Base-by-base conservation (phyloP, 2,888 invertebrate species). In the Agrochola lychnidis region DNA sequence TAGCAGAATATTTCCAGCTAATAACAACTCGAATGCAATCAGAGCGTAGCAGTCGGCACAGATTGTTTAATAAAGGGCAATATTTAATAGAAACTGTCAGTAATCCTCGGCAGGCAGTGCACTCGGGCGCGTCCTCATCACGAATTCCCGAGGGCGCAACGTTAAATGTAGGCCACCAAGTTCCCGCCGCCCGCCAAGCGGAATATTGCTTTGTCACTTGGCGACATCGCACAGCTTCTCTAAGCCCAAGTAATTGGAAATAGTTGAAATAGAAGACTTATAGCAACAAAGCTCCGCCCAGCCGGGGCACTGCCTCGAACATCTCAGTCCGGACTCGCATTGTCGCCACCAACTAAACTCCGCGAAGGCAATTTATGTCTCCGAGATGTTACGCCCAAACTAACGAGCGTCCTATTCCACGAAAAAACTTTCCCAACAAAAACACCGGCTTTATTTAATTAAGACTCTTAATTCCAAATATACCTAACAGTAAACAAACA, bases 201-300 rank as follows among this genome's bases (percentile, higher is more conserved):
- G 95, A 96, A 96, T 96, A 96, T 96, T 96, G 96, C 96, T 96
- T 95, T 96, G 96, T 96, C 96, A 96, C 95, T 95, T 94, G 95
- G 94, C 94, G 95, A 95, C 95, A 94, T 95, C 93, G 94, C 93
- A 92, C 92, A 93, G 93, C 94, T 94, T 92, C 93, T 92, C 95
- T 96, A 95, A 96, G 95, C 95, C 94, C 94, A 94, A 96, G 96
- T 96, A 96, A 96, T 96, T 96, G 96, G 96, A 96, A 96, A 96
- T 96, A 95, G 95, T 96, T 96, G 96, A 96, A 96, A 96, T 96
- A 95, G 95, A 94, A 93, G 92, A 92, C 92, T 94, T 92, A 92
- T 90, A 93, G 91, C 92, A 93, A 94, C 94, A 93, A 92, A 89
- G 91, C 90, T 89, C 78, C 89, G 81, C 82, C 84, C 84, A 78